A percentile compares a stretch with the other conserved stretches of the same genome.
Conservation (phyloP, 1,140 invertebrate genomes). For the Cherax quadricarinatus region DNA sequence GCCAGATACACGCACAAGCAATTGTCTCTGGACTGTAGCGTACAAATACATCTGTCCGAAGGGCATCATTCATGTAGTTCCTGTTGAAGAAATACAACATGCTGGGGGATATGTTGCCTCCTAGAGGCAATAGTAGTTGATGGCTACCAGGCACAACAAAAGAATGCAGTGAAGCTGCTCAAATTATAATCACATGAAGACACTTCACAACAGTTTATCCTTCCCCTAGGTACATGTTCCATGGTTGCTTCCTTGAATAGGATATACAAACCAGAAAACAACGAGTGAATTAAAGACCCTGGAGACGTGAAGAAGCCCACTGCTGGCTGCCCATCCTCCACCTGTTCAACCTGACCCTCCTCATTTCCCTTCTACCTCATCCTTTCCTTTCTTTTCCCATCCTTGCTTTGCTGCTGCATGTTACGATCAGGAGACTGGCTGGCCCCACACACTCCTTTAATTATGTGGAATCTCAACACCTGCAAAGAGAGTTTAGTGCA, state of each 20-base stretch:
- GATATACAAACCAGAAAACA: slow-evolving; percentile 52
- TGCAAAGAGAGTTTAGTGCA: slow-evolving; percentile 69
- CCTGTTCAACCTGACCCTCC: slow-evolving; percentile 62
- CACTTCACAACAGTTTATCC: slow-evolving; percentile 26
- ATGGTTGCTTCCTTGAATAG: slow-evolving; percentile 40
- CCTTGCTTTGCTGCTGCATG: slow-evolving; percentile 15
- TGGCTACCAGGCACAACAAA: slow-evolving; percentile 59
- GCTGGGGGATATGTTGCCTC: slow-evolving; percentile 36
- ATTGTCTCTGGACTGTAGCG: slow-evolving; percentile 97
- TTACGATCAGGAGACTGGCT: background rate
- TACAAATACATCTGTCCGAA: slow-evolving; percentile 97
- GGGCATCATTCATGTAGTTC: slow-evolving; percentile 99
- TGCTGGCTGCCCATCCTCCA: slow-evolving; percentile 47
- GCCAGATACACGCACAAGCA: slow-evolving; percentile 98
- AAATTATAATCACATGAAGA: slow-evolving; percentile 49
- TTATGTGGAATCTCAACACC: slow-evolving; percentile 24
- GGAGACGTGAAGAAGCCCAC: slow-evolving; percentile 33
- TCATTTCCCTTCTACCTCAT: slow-evolving; percentile 39
- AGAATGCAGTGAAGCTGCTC: slow-evolving; percentile 57
- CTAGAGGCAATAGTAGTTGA: slow-evolving; percentile 45
- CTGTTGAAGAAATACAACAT: slow-evolving; percentile 77
- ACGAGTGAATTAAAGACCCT: slow-evolving; percentile 22
- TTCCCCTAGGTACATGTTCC: slow-evolving; percentile 20
- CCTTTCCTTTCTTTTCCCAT: background rate
- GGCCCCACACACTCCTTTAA: background rate